phyloP scores from a whole-genome alignment of 2,888 invertebrate species.

The Dasypolia templi region DNA sequence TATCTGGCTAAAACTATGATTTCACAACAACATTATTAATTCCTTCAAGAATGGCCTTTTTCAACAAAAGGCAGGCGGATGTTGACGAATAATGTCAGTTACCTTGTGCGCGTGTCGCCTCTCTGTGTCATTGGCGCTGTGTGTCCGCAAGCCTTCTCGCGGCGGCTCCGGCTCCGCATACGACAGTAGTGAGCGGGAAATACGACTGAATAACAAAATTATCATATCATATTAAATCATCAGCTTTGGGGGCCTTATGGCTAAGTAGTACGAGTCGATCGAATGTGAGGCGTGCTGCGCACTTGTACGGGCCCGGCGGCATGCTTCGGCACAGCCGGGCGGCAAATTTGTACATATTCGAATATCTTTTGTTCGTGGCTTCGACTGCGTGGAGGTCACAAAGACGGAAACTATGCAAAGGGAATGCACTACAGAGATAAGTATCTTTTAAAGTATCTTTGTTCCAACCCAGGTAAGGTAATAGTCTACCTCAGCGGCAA shows the following conservation, averaged over 20 bases:
- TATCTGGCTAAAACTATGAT: too few species aligned
- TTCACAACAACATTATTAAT: too few species aligned
- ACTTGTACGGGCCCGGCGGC: too few species aligned
- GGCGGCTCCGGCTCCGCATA: slow-evolving; percentile 56
- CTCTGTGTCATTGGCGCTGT: slow-evolving; percentile 27
- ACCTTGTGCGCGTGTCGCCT: slow-evolving; percentile 66
- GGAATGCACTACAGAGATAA: too few species aligned
- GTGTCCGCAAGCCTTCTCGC: neutral
- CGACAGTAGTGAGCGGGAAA: slow-evolving; percentile 83
- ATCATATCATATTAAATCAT: neutral
- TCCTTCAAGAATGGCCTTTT: too few species aligned
- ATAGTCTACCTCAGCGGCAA: too few species aligned
- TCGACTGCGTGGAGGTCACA: neutral
- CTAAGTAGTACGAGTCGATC: neutral
- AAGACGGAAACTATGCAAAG: too few species aligned
- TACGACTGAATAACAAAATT: slow-evolving; percentile 68
- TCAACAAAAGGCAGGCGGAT: too few species aligned
- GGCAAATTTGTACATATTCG: neutral
- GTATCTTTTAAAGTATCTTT: too few species aligned
- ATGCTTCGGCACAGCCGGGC: neutral
- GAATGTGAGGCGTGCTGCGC: neutral
- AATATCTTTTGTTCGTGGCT: neutral
- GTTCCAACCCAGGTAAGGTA: too few species aligned
- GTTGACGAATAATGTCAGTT: too few species aligned
- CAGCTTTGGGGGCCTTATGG: neutral